A percentile compares a stretch with the other conserved stretches of the same genome.
phyloP scores from a whole-genome alignment of 2,888 invertebrate genomes.

The Cenopis cana region DNA sequence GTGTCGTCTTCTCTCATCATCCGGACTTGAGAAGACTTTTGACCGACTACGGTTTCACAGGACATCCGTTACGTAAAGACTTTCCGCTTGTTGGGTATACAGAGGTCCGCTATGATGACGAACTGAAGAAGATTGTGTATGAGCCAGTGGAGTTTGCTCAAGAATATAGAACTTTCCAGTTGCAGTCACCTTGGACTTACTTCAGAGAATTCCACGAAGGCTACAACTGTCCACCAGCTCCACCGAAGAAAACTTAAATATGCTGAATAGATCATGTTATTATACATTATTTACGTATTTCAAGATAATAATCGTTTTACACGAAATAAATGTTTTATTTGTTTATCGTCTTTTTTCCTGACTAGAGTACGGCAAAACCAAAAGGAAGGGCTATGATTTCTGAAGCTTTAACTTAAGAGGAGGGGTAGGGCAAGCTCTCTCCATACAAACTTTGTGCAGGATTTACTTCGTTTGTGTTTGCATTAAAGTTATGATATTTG shows the following conservation, averaged over 20 bases:
- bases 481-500: too few relatives aligned
- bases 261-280: not conserved
- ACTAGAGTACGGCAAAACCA: too few relatives aligned
- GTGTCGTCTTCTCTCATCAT: constrained; percentile 73
- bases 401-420: too few relatives aligned
- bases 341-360: not conserved
- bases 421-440: too few relatives aligned
- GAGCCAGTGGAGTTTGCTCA: constrained; percentile 76
- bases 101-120: constrained; percentile 78
- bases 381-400: too few relatives aligned
- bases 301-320: not conserved
- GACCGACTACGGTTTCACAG: constrained; percentile 77
- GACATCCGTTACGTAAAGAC: constrained; percentile 78
- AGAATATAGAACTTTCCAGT: constrained; percentile 63
- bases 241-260: constrained; percentile 44
- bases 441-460: too few relatives aligned
- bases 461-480: too few relatives aligned
- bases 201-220: constrained; percentile 70
- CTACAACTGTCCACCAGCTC: constrained; percentile 57
- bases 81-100: constrained; percentile 75
- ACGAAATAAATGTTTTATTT: not conserved
- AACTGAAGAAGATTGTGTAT: constrained; percentile 74
- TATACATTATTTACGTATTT: not conserved
- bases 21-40: constrained; percentile 75
- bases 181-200: constrained; percentile 77